A percentile compares a stretch with the other conserved stretches of the same genome.
Evolutionary conservation across 2,888 invertebrate genomes (phyloP).

Genomic region (Drosophila algonquin): DNA sequence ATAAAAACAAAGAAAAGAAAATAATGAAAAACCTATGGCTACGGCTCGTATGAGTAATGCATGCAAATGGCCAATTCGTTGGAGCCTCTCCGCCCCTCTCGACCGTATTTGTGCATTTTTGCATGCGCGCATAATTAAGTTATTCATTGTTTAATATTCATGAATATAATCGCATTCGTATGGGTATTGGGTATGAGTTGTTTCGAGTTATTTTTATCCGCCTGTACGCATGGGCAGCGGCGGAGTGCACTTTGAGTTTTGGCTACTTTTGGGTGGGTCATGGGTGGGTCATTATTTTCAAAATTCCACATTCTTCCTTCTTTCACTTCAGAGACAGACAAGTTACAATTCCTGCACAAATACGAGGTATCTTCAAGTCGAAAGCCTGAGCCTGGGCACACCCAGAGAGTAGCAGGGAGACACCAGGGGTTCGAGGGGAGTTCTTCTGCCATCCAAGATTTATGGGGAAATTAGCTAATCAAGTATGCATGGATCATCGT

Average conservation of each 20-base stretch:
- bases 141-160: conserved; percentile 43
- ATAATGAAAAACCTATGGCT: neutral
- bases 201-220: neutral
- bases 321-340: too few species aligned
- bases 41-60: conserved; percentile 35
- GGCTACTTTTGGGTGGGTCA: conserved; percentile 11
- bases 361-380: neutral
- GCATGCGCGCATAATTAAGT: conserved; percentile 52
- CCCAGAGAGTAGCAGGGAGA: conserved; percentile 1
- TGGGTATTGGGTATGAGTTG: neutral
- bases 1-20: neutral
- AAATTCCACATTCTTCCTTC: too few species aligned
- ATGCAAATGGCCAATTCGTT: conserved; percentile 25
- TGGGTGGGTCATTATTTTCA: neutral
- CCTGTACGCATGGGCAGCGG: neutral
- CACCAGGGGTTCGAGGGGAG: neutral
- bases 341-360: neutral
- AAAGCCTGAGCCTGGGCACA: neutral
- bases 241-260: neutral
- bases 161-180: conserved; percentile 24
- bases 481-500: conserved; percentile 59
- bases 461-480: conserved; percentile 66
- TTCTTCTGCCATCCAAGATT: conserved; percentile 4
- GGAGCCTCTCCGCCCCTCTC: neutral
- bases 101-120: conserved; percentile 50